Percentiles rank a stretch among this genome's conserved stretches.
These are phyloP conservation scores for Gerris lacustris DNA, from an alignment of 2,888 invertebrate species.

Conservation along the genomic window DNA sequence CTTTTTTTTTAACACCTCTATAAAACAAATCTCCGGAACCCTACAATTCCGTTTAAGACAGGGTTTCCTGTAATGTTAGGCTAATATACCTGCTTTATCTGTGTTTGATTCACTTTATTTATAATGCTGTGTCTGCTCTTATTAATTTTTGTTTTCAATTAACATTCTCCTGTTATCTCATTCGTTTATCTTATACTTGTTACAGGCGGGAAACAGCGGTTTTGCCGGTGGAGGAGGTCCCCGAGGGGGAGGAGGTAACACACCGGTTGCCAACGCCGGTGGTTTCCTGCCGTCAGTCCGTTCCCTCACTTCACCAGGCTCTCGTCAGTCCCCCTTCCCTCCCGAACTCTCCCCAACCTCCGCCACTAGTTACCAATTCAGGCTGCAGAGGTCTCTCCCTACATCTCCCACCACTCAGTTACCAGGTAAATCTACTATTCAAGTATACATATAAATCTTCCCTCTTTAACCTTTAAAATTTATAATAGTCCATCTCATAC, in stretches of 20 bases:
- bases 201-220: not conserved
- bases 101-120: too few relatives aligned
- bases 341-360: constrained; percentile 35
- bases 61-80: too few relatives aligned
- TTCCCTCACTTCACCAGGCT: constrained; percentile 42
- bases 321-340: constrained; percentile 46
- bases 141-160: too few relatives aligned
- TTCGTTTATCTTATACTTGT: too few relatives aligned
- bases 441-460: not conserved
- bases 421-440: constrained; percentile 41
- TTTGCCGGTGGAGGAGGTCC: not conserved
- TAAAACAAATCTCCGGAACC: too few relatives aligned
- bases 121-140: too few relatives aligned
- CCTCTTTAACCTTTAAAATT: too few relatives aligned
- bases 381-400: constrained; percentile 46
- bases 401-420: constrained; percentile 45
- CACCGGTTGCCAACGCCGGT: not conserved
- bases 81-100: too few relatives aligned
- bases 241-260: not conserved
- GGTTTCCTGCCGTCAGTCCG: constrained; percentile 33
- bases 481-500: too few relatives aligned
- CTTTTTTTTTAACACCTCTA: too few relatives aligned
- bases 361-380: constrained; percentile 39
- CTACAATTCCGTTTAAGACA: too few relatives aligned
- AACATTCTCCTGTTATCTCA: too few relatives aligned